phyloP scores from a whole-genome alignment of 2,113 vertebrate species.

The Raphicerus campestris region DNA sequence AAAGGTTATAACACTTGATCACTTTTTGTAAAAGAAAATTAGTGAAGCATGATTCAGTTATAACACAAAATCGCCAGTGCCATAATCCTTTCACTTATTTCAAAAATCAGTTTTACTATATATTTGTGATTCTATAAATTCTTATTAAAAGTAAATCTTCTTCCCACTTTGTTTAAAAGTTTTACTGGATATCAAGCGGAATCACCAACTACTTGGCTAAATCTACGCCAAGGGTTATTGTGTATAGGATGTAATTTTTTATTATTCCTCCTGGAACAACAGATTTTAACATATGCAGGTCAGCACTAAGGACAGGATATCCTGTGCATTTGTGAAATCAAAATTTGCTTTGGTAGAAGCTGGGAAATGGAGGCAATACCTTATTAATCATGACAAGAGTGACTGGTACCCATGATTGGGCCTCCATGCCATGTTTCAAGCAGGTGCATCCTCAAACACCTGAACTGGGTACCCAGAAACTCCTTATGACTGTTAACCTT shows the following conservation, averaged over 20 bases:
- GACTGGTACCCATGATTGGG: neutral
- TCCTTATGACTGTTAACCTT: neutral
- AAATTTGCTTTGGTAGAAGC: neutral
- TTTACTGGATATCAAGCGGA: neutral
- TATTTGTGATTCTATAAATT: neutral
- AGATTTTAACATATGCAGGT: neutral
- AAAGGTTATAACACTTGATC: neutral
- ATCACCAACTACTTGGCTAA: neutral
- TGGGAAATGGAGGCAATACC: neutral
- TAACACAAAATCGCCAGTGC: neutral
- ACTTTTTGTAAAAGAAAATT: conserved; percentile 13
- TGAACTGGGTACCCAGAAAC: neutral
- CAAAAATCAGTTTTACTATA: neutral
- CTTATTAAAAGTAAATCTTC: neutral
- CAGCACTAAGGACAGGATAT: neutral
- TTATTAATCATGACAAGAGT: conserved; percentile 21
- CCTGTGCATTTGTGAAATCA: no score
- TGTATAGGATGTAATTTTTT: neutral
- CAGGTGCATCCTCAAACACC: neutral
- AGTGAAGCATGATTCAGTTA: neutral
- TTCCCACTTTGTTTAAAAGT: neutral
- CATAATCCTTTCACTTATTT: neutral
- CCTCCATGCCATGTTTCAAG: neutral
- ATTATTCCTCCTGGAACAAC: neutral
- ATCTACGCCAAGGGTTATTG: neutral